phyloP scores from a whole-genome alignment of 2,888 invertebrate species.

The Ligdia adustata region DNA sequence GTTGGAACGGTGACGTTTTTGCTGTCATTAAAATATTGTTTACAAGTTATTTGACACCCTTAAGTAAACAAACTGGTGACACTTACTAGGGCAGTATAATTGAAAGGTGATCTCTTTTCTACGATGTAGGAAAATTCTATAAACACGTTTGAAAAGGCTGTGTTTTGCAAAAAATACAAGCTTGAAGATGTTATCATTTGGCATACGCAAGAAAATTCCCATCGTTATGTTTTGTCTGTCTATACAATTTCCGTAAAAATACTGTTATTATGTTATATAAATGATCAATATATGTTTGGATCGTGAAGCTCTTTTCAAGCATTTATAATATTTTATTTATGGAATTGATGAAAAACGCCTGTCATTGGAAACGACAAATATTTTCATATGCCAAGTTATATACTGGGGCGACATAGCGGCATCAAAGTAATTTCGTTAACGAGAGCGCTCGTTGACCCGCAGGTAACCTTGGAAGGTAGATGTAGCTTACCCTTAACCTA shows the following conservation, averaged over 20 bases:
- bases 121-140: background rate
- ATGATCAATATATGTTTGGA: too few species aligned
- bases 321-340: too few species aligned
- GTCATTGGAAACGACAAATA: slow-evolving; percentile 15
- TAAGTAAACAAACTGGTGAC: slow-evolving; percentile 30
- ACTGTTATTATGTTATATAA: too few species aligned
- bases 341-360: too few species aligned
- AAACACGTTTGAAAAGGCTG: too few species aligned
- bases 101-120: slow-evolving; percentile 2
- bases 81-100: slow-evolving; percentile 30
- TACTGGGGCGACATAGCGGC: slow-evolving; percentile 17
- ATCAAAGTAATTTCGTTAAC: slow-evolving; percentile 45
- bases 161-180: too few species aligned
- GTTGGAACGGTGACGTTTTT: slow-evolving; percentile 2
- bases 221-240: too few species aligned
- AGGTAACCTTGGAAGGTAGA: slow-evolving; percentile 40
- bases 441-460: slow-evolving; percentile 43
- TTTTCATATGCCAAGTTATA: slow-evolving; percentile 15
- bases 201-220: too few species aligned
- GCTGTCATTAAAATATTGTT: slow-evolving; percentile 2
- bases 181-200: too few species aligned
- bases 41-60: slow-evolving; percentile 14
- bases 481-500: slow-evolving; percentile 40
- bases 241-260: too few species aligned
- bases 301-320: too few species aligned